Percentiles rank a stretch among this genome's conserved stretches.
Conservation (phyloP, 1,140 invertebrate species). For the Conopomorpha cramerella region DNA sequence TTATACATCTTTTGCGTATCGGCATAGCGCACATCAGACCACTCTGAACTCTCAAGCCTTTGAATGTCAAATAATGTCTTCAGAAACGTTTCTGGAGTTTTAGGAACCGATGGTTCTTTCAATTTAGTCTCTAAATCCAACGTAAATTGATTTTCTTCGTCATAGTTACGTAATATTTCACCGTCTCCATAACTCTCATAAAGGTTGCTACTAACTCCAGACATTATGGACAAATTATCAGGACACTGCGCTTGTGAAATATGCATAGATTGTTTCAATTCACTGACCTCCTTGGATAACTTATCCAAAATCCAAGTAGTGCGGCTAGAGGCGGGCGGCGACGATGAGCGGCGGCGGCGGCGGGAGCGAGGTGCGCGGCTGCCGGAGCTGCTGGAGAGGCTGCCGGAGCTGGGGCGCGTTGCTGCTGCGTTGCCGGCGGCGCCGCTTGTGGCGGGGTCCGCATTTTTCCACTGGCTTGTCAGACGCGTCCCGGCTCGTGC, state of each 20-base stretch:
- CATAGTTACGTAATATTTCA: not conserved
- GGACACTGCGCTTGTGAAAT: not conserved
- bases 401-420: not conserved
- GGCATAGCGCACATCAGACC: constrained; percentile 2
- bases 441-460: no score
- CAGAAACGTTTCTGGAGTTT: constrained; percentile 1
- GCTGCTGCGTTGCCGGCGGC: not conserved
- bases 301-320: no score
- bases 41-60: not conserved
- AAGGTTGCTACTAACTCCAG: not conserved
- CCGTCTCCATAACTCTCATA: not conserved
- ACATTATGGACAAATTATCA: not conserved
- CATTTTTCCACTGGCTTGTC: no score
- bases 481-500: no score
- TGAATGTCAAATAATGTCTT: constrained; percentile 1
- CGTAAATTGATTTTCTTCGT: not conserved
- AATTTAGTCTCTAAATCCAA: constrained; percentile 3
- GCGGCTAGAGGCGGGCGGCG: no score
- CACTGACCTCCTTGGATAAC: constrained; percentile 3
- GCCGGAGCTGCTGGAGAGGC: no score
- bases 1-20: constrained; percentile 3
- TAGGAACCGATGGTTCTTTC: constrained; percentile 3
- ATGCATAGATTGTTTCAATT: not conserved
- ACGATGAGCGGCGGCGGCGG: no score
- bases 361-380: no score